phyloP scores from a whole-genome alignment of 2,888 invertebrate genomes.

The Homarus gammarus region DNA sequence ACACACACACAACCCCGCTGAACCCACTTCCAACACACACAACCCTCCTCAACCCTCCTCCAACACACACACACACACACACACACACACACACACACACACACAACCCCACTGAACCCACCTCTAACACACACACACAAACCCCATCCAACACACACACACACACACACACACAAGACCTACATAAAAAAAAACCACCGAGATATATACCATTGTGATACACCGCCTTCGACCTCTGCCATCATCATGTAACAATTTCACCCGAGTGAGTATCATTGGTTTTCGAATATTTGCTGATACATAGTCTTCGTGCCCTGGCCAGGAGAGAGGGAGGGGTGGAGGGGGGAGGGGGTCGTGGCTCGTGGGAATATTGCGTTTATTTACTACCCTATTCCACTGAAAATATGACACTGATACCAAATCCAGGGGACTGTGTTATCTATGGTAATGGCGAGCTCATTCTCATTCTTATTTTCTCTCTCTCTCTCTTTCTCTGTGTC shows the following conservation, averaged over 20 bases:
- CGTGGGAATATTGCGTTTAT: conserved; percentile 44
- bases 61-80: conserved; percentile 15
- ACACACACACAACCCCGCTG: conserved; percentile 3
- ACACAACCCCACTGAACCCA: neutral
- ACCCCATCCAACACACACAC: neutral
- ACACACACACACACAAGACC: neutral
- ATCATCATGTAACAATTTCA: conserved; percentile 60
- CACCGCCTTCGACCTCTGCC: conserved; percentile 7
- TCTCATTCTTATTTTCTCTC: conserved; percentile 22
- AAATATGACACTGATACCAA: conserved; percentile 69
- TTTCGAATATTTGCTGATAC: conserved; percentile 63
- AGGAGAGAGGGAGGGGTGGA: no score
- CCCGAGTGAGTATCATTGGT: conserved; percentile 53
- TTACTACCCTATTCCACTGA: conserved; percentile 62
- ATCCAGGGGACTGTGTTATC: conserved; percentile 66
- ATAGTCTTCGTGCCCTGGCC: conserved; percentile 4
- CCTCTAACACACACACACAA: neutral
- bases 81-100: conserved; percentile 20
- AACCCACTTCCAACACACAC: conserved; percentile 11
- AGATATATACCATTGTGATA: conserved; percentile 36
- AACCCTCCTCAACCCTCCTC: conserved; percentile 2
- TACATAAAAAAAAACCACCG: neutral
- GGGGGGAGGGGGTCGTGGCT: neutral
- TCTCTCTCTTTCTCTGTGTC: conserved; percentile 27
- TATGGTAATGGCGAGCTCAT: conserved; percentile 63